These are phyloP conservation scores for Galerucella calmariensis DNA, from an alignment of 2,888 invertebrate genomes.

Conservation along the genomic window DNA sequence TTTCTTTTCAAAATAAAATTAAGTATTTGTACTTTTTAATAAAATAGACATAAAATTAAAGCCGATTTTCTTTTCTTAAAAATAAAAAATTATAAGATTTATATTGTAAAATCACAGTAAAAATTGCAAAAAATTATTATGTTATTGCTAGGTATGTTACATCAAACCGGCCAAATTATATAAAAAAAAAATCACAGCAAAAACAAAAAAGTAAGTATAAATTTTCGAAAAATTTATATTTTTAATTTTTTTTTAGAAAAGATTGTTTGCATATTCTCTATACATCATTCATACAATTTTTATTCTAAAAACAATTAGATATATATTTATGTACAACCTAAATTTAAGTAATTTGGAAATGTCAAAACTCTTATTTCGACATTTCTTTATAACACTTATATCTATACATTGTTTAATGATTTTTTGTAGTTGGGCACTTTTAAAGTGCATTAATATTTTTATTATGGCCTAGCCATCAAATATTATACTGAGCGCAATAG, in stretches of 20 bases:
- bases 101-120: conserved; percentile 53
- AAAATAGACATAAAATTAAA: conserved; percentile 45
- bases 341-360: conserved; percentile 48
- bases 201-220: conserved; percentile 49
- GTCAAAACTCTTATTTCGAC: conserved; percentile 39
- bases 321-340: conserved; percentile 55
- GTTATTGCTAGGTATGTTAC: conserved; percentile 59
- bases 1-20: conserved; percentile 44
- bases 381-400: conserved; percentile 56
- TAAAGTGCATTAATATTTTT: conserved; percentile 60
- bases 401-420: conserved; percentile 61
- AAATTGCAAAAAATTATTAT: conserved; percentile 54
- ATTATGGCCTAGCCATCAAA: conserved; percentile 62
- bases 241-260: conserved; percentile 50
- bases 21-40: conserved; percentile 54
- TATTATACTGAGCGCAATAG: conserved; percentile 58
- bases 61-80: conserved; percentile 44
- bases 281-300: conserved; percentile 53
- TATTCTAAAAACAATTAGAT: conserved; percentile 53
- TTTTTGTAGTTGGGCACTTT: conserved; percentile 61
- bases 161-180: conserved; percentile 56
- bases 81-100: conserved; percentile 49
- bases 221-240: conserved; percentile 46
- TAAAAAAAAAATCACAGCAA: conserved; percentile 49
- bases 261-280: conserved; percentile 52